Evolutionary conservation across 2,888 invertebrate genomes (phyloP).

Genomic region (Eupeodes latifasciatus): DNA sequence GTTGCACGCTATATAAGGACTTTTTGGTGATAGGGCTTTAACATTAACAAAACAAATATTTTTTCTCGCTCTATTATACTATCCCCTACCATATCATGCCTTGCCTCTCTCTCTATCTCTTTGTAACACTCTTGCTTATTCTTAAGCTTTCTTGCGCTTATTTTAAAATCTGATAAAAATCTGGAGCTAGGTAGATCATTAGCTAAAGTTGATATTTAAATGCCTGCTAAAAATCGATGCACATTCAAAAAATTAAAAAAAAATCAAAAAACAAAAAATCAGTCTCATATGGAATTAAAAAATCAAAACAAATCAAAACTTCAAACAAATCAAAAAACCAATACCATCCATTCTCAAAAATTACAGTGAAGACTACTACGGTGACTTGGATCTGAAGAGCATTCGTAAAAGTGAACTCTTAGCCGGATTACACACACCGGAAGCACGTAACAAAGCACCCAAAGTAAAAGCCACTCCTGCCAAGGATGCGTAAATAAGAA

Average conservation of each 20-base stretch:
- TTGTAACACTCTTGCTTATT: slow-evolving; percentile 19
- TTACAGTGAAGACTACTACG: slow-evolving; percentile 98
- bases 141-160: slow-evolving; percentile 43
- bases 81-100: background rate
- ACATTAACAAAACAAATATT: slow-evolving; percentile 2
- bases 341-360: slow-evolving; percentile 77
- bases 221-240: slow-evolving; percentile 65
- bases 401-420: slow-evolving; percentile 97
- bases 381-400: slow-evolving; percentile 96
- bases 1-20: slow-evolving; percentile 36
- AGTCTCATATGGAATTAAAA: slow-evolving; percentile 54
- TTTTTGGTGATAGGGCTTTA: slow-evolving; percentile 53
- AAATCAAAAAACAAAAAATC: slow-evolving; percentile 22
- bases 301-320: slow-evolving; percentile 66
- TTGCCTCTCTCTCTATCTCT: background rate
- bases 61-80: slow-evolving; percentile 83
- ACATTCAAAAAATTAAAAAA: slow-evolving; percentile 34
- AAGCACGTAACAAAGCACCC: slow-evolving; percentile 84
- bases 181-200: slow-evolving; percentile 47
- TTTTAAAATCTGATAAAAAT: slow-evolving; percentile 29
- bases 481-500: slow-evolving; percentile 82
- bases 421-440: slow-evolving; percentile 87
- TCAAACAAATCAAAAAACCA: slow-evolving; percentile 59
- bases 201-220: slow-evolving; percentile 30
- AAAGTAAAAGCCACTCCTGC: slow-evolving; percentile 82